These are phyloP conservation scores for Oscheius sp. DNA, from an alignment of 2,888 invertebrate genomes.

Conservation along the genomic window DNA sequence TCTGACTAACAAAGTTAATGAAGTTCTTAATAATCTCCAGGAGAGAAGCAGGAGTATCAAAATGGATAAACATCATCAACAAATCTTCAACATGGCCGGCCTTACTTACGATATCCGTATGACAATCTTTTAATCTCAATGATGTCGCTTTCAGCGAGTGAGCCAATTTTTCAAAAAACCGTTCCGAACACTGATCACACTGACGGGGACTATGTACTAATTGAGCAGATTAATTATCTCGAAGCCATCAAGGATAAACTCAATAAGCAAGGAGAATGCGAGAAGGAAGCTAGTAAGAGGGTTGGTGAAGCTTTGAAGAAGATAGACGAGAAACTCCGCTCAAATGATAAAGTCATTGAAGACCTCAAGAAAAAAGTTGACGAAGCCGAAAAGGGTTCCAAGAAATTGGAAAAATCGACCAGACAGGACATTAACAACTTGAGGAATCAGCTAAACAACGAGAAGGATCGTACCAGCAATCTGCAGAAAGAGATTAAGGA, in stretches of 20 bases:
- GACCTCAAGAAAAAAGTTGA: conserved; percentile 29
- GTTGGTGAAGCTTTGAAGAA: conserved; percentile 1
- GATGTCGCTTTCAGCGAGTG: conserved; percentile 1
- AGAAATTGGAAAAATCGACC: conserved; percentile 41
- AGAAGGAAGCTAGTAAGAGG: not conserved
- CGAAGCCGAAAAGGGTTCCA: conserved; percentile 29
- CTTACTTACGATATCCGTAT: not conserved
- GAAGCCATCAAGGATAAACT: conserved; percentile 12
- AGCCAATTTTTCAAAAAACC: not conserved
- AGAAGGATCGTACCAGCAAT: conserved; percentile 35
- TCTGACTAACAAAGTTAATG: not conserved
- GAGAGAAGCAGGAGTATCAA: not conserved
- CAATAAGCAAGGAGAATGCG: not conserved
- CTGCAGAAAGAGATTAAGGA: conserved; percentile 46
- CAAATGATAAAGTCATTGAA: not conserved
- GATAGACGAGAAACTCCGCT: not conserved
- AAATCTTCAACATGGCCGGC: conserved; percentile 21
- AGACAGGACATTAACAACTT: conserved; percentile 30
- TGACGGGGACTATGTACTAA: conserved; percentile 13
- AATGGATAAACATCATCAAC: not conserved
- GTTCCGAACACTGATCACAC: not conserved
- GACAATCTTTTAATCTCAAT: not conserved
- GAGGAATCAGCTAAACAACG: conserved; percentile 34
- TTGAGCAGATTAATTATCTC: conserved; percentile 9
- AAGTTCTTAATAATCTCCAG: not conserved